Evolutionary conservation across 1,140 invertebrate genomes (phyloP).

Genomic region (Drosophila tsacasi): DNA sequence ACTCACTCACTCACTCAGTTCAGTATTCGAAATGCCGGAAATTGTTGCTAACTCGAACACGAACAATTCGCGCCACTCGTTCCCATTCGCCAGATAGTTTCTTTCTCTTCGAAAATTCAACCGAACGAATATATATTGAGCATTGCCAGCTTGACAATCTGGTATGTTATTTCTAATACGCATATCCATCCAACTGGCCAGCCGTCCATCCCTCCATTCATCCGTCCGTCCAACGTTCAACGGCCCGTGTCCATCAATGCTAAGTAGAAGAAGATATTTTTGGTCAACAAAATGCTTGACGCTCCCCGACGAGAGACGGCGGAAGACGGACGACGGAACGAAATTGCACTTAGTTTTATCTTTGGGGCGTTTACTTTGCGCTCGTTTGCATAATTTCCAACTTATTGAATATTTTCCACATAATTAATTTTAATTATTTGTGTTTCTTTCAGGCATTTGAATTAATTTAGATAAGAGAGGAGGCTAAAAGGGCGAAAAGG

Average conservation of each 20-base stretch:
- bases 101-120: slow-evolving; percentile 38
- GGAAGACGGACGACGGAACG: background rate
- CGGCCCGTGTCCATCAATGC: slow-evolving; percentile 60
- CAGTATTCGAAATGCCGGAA: slow-evolving; percentile 78
- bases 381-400: slow-evolving; percentile 82
- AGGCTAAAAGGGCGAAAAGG: slow-evolving; percentile 55
- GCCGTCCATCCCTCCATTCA: slow-evolving; percentile 21
- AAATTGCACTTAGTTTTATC: slow-evolving; percentile 79
- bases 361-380: slow-evolving; percentile 68
- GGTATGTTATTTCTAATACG: slow-evolving; percentile 31
- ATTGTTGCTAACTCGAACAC: slow-evolving; percentile 70
- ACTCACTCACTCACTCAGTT: slow-evolving; percentile 34
- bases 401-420: slow-evolving; percentile 83
- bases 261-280: slow-evolving; percentile 71
- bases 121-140: slow-evolving; percentile 55
- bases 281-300: slow-evolving; percentile 58
- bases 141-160: slow-evolving; percentile 55
- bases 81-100: slow-evolving; percentile 53
- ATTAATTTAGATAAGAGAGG: slow-evolving; percentile 73
- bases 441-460: slow-evolving; percentile 64
- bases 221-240: slow-evolving; percentile 19
- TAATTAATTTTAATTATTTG: slow-evolving; percentile 83
- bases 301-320: background rate
- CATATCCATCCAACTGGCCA: slow-evolving; percentile 28
- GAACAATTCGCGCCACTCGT: slow-evolving; percentile 24